Conservation (phyloP, 1,140 invertebrate species). For the Drosophila sturtevanti region DNA sequence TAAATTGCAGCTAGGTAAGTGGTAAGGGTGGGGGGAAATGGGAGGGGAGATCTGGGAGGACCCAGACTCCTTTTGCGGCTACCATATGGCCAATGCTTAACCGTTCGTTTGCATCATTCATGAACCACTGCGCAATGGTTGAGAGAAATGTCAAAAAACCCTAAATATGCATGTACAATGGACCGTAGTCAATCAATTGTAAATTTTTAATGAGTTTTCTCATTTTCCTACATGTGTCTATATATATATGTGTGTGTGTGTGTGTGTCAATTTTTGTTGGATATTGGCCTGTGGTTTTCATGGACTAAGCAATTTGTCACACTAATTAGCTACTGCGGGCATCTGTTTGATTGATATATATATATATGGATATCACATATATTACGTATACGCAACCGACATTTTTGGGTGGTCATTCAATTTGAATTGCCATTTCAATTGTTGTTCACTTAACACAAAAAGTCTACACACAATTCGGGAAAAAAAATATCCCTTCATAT, state of each 20-base stretch:
- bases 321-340: conserved; percentile 61
- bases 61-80: not conserved
- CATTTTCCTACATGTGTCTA: conserved; percentile 48
- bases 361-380: conserved; percentile 37
- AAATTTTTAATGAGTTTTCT: conserved; percentile 81
- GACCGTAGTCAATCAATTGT: conserved; percentile 74
- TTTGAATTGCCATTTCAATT: not conserved
- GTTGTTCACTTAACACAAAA: conserved; percentile 3
- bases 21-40: not conserved
- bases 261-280: conserved; percentile 12
- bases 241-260: conserved; percentile 18
- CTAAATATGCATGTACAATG: conserved; percentile 45
- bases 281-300: conserved; percentile 14
- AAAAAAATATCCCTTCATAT: no score
- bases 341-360: conserved; percentile 8
- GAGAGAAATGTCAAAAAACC: conserved; percentile 37
- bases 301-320: conserved; percentile 66
- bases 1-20: conserved; percentile 58
- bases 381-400: conserved; percentile 47
- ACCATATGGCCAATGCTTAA: conserved; percentile 35
- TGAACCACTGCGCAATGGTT: conserved; percentile 23
- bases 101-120: conserved; percentile 61
- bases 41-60: not conserved
- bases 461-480: no score
- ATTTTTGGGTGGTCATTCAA: not conserved